A percentile compares a stretch with the other conserved stretches of the same genome.
Conservation (phyloP, 2,797 vertebrate genomes). For the Cryptoprocta ferox region DNA sequence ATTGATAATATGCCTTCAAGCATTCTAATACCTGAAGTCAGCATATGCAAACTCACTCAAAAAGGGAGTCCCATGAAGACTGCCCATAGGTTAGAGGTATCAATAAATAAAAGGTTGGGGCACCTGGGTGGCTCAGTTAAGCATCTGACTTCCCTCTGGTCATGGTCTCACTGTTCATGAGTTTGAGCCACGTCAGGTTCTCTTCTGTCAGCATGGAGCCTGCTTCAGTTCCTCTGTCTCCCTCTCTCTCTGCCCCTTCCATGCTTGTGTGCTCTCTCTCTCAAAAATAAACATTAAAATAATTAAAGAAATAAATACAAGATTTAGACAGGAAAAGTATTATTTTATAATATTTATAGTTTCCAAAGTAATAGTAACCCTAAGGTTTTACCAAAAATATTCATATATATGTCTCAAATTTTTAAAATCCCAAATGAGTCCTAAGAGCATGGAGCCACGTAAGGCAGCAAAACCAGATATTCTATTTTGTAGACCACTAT, state of each 20-base stretch:
- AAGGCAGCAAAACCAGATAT: not conserved
- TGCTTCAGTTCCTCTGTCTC: no score
- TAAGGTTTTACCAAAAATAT: not conserved
- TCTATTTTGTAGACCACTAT: not conserved
- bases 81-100: not conserved
- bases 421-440: slow-evolving; percentile 8
- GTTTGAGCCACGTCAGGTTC: no score
- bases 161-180: no score
- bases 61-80: not conserved
- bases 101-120: slow-evolving; percentile 23
- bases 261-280: no score
- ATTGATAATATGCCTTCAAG: not conserved
- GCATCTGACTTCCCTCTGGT: no score
- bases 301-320: slow-evolving; percentile 17
- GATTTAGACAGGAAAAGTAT: not conserved
- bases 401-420: not conserved
- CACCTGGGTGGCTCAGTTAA: no score
- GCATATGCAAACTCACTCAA: not conserved
- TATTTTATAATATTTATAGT: slow-evolving; percentile 11
- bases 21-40: not conserved
- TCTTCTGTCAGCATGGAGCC: no score
- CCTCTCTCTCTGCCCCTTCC: no score
- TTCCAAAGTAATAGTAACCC: slow-evolving; percentile 1
- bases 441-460: not conserved
- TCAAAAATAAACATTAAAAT: no score